phyloP scores from a whole-genome alignment of 92 coral and sea anemone species.

The Siderastrea radians region DNA sequence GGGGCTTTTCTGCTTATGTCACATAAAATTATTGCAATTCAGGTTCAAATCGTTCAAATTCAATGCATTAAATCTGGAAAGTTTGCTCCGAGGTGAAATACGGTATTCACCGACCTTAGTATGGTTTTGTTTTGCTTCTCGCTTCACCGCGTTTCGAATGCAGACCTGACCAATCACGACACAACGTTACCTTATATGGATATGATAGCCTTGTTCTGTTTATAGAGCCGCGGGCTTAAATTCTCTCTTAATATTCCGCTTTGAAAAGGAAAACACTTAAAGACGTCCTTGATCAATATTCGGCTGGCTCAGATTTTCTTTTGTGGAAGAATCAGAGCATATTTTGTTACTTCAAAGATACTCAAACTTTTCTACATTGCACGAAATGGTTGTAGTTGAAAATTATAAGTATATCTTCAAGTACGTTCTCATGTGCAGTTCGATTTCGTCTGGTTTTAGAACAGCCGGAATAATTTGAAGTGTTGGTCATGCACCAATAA shows the following conservation, averaged over 20 bases:
- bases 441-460: neutral
- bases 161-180: conserved; percentile 57
- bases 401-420: neutral
- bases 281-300: neutral
- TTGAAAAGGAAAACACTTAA: neutral
- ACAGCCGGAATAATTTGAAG: neutral
- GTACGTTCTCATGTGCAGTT: neutral
- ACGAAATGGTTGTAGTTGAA: neutral
- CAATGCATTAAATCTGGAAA: neutral
- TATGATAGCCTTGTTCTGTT: neutral
- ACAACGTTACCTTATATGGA: conserved; percentile 53
- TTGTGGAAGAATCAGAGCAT: neutral
- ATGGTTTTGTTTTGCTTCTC: neutral
- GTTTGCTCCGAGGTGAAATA: neutral
- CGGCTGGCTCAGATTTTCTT: neutral
- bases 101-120: too few relatives aligned
- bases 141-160: neutral
- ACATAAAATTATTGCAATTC: too few relatives aligned
- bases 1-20: too few relatives aligned
- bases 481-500: neutral
- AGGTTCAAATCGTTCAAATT: neutral
- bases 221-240: neutral
- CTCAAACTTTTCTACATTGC: neutral
- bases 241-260: neutral
- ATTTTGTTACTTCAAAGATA: neutral